Evolutionary conservation across 37 sponge, comb jelly and placozoan genomes (phyloP), one percentile per base, ranked within the genome.

Genomic region (Halisarca cf. caerulea): DNA sequence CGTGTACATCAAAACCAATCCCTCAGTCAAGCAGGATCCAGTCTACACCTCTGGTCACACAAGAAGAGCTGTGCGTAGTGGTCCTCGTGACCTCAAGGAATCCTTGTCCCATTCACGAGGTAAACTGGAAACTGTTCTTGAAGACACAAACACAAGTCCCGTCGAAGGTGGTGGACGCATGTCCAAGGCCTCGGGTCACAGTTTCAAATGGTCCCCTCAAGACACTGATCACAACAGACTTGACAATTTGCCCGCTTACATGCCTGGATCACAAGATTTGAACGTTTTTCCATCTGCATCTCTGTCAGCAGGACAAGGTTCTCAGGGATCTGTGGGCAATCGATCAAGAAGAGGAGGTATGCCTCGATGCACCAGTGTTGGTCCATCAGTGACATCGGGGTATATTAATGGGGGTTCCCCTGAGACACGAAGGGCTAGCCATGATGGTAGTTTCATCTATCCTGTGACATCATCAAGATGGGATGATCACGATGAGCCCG

Each of bases 71-170:
- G 77, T 37, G 23, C 20, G 77, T 2, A 40, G 38, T 1, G 77
- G 77, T 17, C 77, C 77, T 36, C 77, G 77, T 38, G 77, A 74
- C 43, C 24, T 74, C 2, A 74, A 74, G 45, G 77, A 74, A 41
- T 34, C 69, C 3, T 9, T 74, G 77, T 74, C 77, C 24, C 77
- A 36, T 1, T 74, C 77, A 2, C 39, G 77, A 21, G 24, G 38
- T 8, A 74, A 74, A 6, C 77, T 74, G 39, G 77, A 35, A 5
- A 39, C 77, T 25, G 77, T 74, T 23, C 77, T 44, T 44, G 77
- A 74, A 39, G 45, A 39, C 28, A 20, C 8, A 40, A 37, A 74
- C 25, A 36, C 77, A 21, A 74, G 45, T 40, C 36, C 77, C 14
- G 15, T 25, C 14, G 77, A 74, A 21, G 25, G 18, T 17, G 42